Evolutionary conservation across 2,888 invertebrate species (phyloP).

Genomic region (Lasioglossum villosulum): DNA sequence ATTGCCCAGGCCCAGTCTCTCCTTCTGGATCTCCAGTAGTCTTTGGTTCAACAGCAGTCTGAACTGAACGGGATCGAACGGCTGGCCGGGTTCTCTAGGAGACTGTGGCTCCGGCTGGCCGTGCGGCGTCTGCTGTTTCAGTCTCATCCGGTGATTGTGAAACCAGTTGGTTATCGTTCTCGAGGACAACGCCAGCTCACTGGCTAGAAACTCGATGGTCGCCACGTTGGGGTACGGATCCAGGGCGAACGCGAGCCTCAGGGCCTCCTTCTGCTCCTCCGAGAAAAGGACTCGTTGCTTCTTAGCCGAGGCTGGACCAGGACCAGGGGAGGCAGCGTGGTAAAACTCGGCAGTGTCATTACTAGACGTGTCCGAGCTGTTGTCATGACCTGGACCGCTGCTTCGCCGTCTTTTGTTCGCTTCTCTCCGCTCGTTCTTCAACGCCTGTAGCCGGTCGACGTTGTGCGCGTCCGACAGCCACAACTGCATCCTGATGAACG

Average conservation of each 20-base stretch:
- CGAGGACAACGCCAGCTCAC: conserved; percentile 95
- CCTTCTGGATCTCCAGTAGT: conserved; percentile 94
- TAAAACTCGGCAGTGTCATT: conserved; percentile 96
- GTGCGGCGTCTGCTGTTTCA: conserved; percentile 95
- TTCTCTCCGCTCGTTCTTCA: conserved; percentile 96
- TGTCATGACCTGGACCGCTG: conserved; percentile 93
- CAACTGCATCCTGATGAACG: conserved; percentile 97
- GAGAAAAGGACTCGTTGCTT: conserved; percentile 98
- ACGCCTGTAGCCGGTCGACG: conserved; percentile 95
- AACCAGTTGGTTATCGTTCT: conserved; percentile 99
- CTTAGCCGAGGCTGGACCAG: conserved; percentile 94
- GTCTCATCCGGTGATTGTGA: conserved; percentile 99
- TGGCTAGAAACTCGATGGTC: conserved; percentile 97
- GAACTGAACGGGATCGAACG: conserved; percentile 97
- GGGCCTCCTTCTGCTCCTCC: conserved; percentile 98
- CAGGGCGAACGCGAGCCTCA: conserved; percentile 96
- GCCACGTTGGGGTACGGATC: conserved; percentile 99
- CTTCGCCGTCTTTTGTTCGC: conserved; percentile 95
- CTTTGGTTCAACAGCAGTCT: conserved; percentile 95
- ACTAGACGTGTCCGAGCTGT: conserved; percentile 94
- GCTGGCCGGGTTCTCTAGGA: conserved; percentile 90
- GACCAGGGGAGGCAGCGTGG: conserved; percentile 91
- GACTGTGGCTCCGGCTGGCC: conserved; percentile 91
- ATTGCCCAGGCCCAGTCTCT: conserved; percentile 91
- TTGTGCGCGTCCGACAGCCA: conserved; percentile 99